Base-by-base conservation (phyloP, 2,888 invertebrate genomes). In the Drosophila mimetica region DNA sequence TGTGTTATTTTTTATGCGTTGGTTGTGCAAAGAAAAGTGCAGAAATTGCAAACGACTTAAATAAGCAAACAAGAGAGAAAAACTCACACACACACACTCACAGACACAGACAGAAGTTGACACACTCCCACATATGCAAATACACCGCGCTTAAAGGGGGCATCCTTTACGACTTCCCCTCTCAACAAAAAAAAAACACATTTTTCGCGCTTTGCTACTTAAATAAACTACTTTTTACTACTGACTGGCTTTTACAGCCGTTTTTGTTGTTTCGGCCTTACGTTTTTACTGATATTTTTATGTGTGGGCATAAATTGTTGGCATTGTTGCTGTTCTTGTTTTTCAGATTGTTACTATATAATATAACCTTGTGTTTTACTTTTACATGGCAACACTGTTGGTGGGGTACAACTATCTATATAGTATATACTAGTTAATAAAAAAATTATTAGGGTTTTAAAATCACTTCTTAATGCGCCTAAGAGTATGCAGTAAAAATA, bases 1-100 rank as follows among this genome's bases (percentile, higher is more conserved):
- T 57, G 59, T 75, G 76, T 80, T 80, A 80, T 83, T 82, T 85
- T 86, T 82, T 80, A 83, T 79, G 86, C 80, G 83, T 86, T 76
- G 66, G 54, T 80, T 83, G 71, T 74, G 80, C 78, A 86, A 82
- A 78, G 84, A 78, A 67, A 86, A 82, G 85, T 81, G 74, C 82
- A 79, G 75, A 76, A 76, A 82, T 79, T 82, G 81, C 86, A 82
- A 82, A 85, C 74, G 86, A 82, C 81, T 82, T 85, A 85, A 82
- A 82, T 79, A 82, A 85, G 79, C 76, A 85, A 85, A 82, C 76
- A 85, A 54, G 54, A 48, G 50, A 44, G 48, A 22, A 50, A 20
- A 63, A 76, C 67, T 63, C 4, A 39, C 66, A 55, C 22, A 47
- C 46, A 20, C 28, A 7, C 25, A 20, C 28, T 4, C 25, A 16